phyloP scores from a whole-genome alignment of 2,797 vertebrate genomes.

The Myoxocephalus aenaeus region DNA sequence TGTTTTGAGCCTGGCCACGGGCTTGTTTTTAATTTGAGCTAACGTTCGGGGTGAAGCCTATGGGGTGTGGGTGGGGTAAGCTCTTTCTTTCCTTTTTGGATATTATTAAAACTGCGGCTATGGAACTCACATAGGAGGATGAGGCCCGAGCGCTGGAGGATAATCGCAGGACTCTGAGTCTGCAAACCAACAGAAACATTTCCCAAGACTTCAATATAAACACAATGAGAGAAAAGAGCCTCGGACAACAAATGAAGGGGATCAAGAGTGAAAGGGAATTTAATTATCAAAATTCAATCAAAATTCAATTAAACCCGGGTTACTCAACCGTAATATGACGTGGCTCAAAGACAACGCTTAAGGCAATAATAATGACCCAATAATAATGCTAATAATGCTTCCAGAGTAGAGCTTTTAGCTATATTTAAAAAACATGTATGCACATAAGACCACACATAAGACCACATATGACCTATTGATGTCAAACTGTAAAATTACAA shows the following conservation, averaged over 20 bases:
- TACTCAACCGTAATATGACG: conserved; percentile 32
- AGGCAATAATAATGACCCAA: conserved; percentile 20
- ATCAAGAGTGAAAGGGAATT: conserved; percentile 51
- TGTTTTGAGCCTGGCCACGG: conserved; percentile 68
- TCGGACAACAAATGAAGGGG: conserved; percentile 37
- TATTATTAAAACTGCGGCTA: conserved; percentile 60
- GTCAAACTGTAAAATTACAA: background rate
- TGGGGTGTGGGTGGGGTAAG: conserved; percentile 64
- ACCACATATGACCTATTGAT: background rate
- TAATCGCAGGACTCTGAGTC: conserved; percentile 46
- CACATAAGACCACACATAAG: background rate
- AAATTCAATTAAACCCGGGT: conserved; percentile 58
- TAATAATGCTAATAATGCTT: background rate
- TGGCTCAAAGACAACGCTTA: conserved; percentile 37
- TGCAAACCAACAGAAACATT: conserved; percentile 59
- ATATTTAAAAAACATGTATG: conserved; percentile 29
- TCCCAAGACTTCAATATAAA: conserved; percentile 47
- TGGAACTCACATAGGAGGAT: conserved; percentile 53
- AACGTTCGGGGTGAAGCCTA: conserved; percentile 70
- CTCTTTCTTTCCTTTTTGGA: conserved; percentile 60
- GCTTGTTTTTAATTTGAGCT: conserved; percentile 79
- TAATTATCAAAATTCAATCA: conserved; percentile 35
- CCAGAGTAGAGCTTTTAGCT: conserved; percentile 3
- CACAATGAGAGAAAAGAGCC: conserved; percentile 52
- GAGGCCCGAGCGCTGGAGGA: conserved; percentile 48